Evolutionary conservation across 2,113 vertebrate species (phyloP).

Genomic region (Machaerirhynchus nigripectus): DNA sequence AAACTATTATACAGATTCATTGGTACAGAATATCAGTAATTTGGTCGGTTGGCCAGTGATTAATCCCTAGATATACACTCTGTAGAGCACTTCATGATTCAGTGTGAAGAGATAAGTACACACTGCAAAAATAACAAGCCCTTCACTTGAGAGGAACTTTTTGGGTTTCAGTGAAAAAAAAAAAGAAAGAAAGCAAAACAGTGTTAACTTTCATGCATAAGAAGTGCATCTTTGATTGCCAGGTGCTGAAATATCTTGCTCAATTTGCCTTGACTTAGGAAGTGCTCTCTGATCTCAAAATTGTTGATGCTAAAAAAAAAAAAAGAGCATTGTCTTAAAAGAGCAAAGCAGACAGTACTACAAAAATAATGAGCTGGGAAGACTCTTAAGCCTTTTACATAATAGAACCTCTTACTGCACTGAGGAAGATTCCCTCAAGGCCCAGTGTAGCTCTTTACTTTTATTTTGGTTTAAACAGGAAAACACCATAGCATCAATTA

Average conservation of each 20-base stretch:
- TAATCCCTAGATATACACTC: background rate
- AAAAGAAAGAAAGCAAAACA: background rate
- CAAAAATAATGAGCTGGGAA: constrained; percentile 57
- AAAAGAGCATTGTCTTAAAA: constrained; percentile 52
- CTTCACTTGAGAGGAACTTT: background rate
- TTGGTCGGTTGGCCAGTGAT: background rate
- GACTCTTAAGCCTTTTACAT: constrained; percentile 32
- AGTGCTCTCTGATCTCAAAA: constrained; percentile 62
- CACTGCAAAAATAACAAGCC: background rate
- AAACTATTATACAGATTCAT: background rate
- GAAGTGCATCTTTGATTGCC: constrained; percentile 39
- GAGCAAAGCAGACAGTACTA: constrained; percentile 21
- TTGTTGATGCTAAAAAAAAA: constrained; percentile 32
- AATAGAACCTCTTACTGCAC: constrained; percentile 5
- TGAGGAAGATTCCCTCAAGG: constrained; percentile 40
- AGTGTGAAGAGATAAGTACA: background rate
- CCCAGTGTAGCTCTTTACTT: constrained; percentile 14
- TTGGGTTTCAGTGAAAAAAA: background rate
- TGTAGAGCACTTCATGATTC: background rate
- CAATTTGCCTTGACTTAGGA: constrained; percentile 51
- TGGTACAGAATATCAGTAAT: background rate
- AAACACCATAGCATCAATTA: constrained; percentile 54
- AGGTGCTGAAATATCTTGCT: constrained; percentile 46
- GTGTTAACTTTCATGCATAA: constrained; percentile 6
- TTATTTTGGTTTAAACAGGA: constrained; percentile 42